phyloP scores from a whole-genome alignment of 2,888 invertebrate genomes.

The Drosophila histrio region DNA sequence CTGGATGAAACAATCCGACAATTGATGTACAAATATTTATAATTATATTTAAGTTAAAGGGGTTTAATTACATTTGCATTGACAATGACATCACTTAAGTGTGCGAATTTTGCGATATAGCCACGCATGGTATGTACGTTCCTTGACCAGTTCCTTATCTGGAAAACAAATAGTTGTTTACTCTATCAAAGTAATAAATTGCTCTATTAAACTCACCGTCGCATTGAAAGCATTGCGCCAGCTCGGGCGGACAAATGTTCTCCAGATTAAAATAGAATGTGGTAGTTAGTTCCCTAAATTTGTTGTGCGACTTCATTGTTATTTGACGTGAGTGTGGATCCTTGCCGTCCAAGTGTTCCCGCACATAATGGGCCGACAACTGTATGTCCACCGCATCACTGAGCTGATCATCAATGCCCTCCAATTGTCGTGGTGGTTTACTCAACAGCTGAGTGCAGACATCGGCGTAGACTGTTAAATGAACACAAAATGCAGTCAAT shows the following conservation, averaged over 20 bases:
- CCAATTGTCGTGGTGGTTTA: conserved; percentile 63
- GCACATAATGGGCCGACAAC: conserved; percentile 76
- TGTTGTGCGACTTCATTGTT: conserved; percentile 77
- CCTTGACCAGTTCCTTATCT: conserved; percentile 78
- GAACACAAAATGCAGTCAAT: background rate
- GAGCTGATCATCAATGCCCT: conserved; percentile 73
- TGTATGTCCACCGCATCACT: conserved; percentile 80
- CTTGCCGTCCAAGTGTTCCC: conserved; percentile 79
- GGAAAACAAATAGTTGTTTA: conserved; percentile 8
- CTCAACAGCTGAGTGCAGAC: conserved; percentile 80
- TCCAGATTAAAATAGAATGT: conserved; percentile 82
- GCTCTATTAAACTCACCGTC: conserved; percentile 74
- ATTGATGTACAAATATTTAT: conserved; percentile 23
- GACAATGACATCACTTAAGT: conserved; percentile 35
- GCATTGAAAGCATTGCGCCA: conserved; percentile 72
- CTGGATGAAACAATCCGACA: conserved; percentile 11
- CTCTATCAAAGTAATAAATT: background rate
- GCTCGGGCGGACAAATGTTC: conserved; percentile 81
- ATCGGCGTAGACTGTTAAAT: conserved; percentile 72
- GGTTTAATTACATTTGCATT: conserved; percentile 1
- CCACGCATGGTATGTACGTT: conserved; percentile 81
- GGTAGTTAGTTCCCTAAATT: conserved; percentile 74
- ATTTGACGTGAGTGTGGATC: conserved; percentile 81
- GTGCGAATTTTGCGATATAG: conserved; percentile 81
- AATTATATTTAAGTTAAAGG: conserved; percentile 11